Evolutionary conservation across 2,888 invertebrate genomes (phyloP).

Genomic region (Heteromurus nitidus): DNA sequence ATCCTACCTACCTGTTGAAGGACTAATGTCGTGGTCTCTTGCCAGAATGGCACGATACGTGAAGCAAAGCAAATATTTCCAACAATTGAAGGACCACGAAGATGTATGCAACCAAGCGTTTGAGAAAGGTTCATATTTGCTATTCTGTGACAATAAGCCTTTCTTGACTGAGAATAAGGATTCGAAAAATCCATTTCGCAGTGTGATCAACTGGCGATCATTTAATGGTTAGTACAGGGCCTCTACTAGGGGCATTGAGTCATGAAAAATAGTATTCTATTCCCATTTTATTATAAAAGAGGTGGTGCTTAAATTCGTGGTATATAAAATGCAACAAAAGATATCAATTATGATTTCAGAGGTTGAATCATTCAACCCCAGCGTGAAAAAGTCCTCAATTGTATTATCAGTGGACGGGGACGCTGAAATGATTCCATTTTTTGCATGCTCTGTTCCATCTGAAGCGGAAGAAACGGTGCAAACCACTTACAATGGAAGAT

Average conservation of each 20-base stretch:
- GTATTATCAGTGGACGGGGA: conserved; percentile 68
- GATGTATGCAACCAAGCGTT: conserved; percentile 65
- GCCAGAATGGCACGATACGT: conserved; percentile 72
- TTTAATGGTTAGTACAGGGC: conserved; percentile 60
- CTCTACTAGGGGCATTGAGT: no score
- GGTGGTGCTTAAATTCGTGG: no score
- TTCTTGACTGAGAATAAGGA: conserved; percentile 44
- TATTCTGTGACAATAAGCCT: conserved; percentile 68
- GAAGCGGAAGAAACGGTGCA: conserved; percentile 54
- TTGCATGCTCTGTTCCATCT: conserved; percentile 69
- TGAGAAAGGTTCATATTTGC: conserved; percentile 64
- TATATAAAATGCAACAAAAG: neutral
- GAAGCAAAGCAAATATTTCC: conserved; percentile 67
- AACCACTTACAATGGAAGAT: conserved; percentile 59
- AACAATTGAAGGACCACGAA: conserved; percentile 72
- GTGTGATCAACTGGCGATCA: conserved; percentile 65
- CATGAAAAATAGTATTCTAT: no score
- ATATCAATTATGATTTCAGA: conserved; percentile 46
- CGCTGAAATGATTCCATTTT: conserved; percentile 66
- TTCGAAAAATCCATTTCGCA: conserved; percentile 23
- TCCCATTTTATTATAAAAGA: neutral
- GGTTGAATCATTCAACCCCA: conserved; percentile 59
- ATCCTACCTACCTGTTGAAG: no score
- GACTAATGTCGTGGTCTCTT: conserved; percentile 65
- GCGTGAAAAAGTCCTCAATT: conserved; percentile 66